Base-by-base conservation (phyloP, 2,888 invertebrate species). In the Troides aeacus region DNA sequence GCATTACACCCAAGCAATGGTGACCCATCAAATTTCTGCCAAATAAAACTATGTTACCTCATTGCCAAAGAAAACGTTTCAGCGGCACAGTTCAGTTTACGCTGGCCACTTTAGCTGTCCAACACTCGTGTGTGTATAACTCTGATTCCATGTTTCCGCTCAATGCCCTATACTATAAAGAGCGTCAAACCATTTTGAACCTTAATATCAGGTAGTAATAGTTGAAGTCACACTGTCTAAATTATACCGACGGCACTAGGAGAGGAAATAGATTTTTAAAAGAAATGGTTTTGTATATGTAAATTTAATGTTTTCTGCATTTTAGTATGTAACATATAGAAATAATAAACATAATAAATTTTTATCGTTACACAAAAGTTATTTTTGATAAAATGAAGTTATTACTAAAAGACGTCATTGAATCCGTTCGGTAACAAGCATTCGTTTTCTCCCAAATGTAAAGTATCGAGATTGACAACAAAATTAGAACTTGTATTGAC, bases 121-220 rank as follows among this genome's bases (percentile, higher is more conserved):
- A 83, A 88, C 87, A 83, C 84, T 76, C 76, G 75, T 78, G 77
- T 79, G 79, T 75, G 79, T 84, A 80, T 82, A 79, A 85, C 86
- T 85, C 84, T 89, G 90, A 90, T 90, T 87, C 87, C 84, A 81
- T 81, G 84, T 87, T 90, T 92, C 92, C 92, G 91, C 83, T 85
- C 79, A 79, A 84, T 88, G 84, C 88, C 88, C 89, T 87, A 84
- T 77, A 81, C 77, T 74, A 81, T 75, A 73, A 72, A 71, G 36
- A 72, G 71, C 68, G 70, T 73, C 76, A 77, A 74, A 57, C 85
- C 79, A 79, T 67, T 67, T 78, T 82, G 71, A 75, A 79, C 84
- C 77, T 72, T 89, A 82, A 73, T 0, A 10, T 12, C 23, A 70
- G 71, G 12, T 0, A 0, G 1, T 60, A 71, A 83, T 79, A 75